Percentiles rank a stretch among this genome's conserved stretches.
Conservation (phyloP, 2,888 invertebrate species). For the Pedicia rivosa region DNA sequence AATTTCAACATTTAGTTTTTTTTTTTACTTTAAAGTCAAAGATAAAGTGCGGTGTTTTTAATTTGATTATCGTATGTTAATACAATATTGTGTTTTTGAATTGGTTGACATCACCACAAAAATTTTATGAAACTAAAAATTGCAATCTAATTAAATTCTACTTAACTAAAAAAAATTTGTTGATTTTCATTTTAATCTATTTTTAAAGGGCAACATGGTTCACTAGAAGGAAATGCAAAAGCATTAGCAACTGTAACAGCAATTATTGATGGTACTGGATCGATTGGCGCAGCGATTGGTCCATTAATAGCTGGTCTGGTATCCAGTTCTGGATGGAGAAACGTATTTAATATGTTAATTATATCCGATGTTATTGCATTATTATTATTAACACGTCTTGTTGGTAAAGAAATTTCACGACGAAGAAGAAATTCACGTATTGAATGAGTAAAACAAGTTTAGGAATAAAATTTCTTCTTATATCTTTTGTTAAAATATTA, state of each 20-base stretch:
- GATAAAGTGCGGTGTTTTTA: too few species aligned
- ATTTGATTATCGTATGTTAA: too few species aligned
- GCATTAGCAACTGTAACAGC: conserved; percentile 95
- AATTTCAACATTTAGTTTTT: background rate
- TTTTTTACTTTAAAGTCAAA: too few species aligned
- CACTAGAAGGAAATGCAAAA: conserved; percentile 66
- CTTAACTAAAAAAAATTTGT: background rate
- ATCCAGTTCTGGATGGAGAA: conserved; percentile 57
- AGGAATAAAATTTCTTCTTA: too few species aligned
- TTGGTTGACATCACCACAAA: too few species aligned
- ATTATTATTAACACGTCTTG: conserved; percentile 43
- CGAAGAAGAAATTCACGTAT: conserved; percentile 21
- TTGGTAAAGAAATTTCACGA: conserved; percentile 29
- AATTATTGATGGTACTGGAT: conserved; percentile 91
- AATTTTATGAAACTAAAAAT: background rate
- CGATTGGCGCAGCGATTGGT: conserved; percentile 74
- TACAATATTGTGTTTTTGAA: too few species aligned
- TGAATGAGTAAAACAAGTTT: conserved; percentile 9
- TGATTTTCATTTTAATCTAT: conserved; percentile 2
- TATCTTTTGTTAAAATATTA: too few species aligned
- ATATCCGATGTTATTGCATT: conserved; percentile 63
- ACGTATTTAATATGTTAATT: conserved; percentile 86
- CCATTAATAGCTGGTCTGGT: conserved; percentile 78
- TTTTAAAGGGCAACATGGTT: conserved; percentile 62
- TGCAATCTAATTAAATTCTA: background rate